Evolutionary conservation across 1,140 invertebrate species (phyloP).

Genomic region (Hyposmocoma kahamanoa): DNA sequence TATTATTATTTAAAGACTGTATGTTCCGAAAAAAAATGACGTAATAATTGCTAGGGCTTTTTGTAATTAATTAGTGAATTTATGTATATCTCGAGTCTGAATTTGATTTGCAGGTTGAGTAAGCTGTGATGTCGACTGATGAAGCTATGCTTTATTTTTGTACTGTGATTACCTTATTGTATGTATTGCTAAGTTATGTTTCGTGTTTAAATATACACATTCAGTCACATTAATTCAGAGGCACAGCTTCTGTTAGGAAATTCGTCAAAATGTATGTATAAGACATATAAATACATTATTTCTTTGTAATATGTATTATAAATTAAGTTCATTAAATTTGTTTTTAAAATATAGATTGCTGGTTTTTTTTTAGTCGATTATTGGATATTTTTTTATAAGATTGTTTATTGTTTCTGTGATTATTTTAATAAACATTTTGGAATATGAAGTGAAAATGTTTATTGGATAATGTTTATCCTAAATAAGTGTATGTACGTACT

Average conservation of each 20-base stretch:
- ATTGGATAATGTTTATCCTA: not conserved
- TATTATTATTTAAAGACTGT: too few relatives aligned
- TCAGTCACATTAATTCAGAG: slow-evolving; percentile 19
- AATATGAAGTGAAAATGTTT: not conserved
- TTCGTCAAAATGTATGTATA: slow-evolving; percentile 4
- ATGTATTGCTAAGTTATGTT: slow-evolving; percentile 51
- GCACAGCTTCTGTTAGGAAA: slow-evolving; percentile 26
- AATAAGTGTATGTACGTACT: not conserved
- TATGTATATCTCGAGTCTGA: slow-evolving; percentile 16
- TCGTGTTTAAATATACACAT: slow-evolving; percentile 28
- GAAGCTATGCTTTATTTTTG: slow-evolving; percentile 68
- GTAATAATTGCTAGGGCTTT: slow-evolving; percentile 12
- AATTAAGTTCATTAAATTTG: slow-evolving; percentile 15
- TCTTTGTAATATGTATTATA: slow-evolving; percentile 7
- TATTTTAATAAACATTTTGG: slow-evolving; percentile 45
- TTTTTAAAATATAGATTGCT: slow-evolving; percentile 12
- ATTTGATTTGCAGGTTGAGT: slow-evolving; percentile 50
- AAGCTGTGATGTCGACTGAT: slow-evolving; percentile 65
- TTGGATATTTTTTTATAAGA: slow-evolving; percentile 34
- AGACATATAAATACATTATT: slow-evolving; percentile 11
- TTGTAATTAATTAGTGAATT: slow-evolving; percentile 13
- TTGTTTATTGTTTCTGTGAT: slow-evolving; percentile 58
- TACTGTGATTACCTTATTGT: slow-evolving; percentile 65
- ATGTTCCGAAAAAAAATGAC: slow-evolving; percentile 22
- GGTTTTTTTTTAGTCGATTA: slow-evolving; percentile 24